Base-by-base conservation (phyloP, 2,113 vertebrate species). In the Dromiciops gliroides region DNA sequence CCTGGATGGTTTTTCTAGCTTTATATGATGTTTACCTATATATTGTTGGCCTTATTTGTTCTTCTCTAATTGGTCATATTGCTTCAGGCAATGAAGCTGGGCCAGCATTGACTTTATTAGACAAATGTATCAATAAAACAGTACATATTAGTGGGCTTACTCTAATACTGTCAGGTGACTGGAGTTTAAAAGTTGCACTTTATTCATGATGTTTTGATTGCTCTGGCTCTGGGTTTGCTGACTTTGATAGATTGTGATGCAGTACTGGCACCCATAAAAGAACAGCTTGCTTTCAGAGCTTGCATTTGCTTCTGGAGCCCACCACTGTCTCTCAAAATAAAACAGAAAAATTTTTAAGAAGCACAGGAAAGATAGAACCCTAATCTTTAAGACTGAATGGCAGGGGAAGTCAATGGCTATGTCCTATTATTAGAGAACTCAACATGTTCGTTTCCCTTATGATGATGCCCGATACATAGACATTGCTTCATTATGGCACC, bases 211-310 rank as follows among this genome's bases (percentile, higher is more conserved):
- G 95, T 88, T 98, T 97, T 98, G 98, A 98, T 98, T 97, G 97
- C 98, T 97, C 37, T 12, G 97, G 93, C 98, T 97, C 98, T 96
- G 97, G 98, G 98, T 98, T 98, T 91, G 51, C 93, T 0, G 50
- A 89, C 97, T 96, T 96, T 97, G 98, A 96, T 96, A 96, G 98
- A 97, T 94, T 92, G 95, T 92, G 97, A 92, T 95, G 95, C 83
- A 60, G 95, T 51, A 83, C 94, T 48, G 16, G 97, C 96, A 91
- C 96, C 92, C 94, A 22, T 93, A 93, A 92, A 14, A 3, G 95
- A 94, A 95, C 95, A 94, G n/a, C 97, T 97, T 28, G 44, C 83
- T 97, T 97, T 97, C 94, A 60, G 94, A 95, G 49, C 0, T 12
- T 95, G 94, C 25, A 0, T 67, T 94, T 92, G 97, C 98, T 37